Evolutionary conservation across 2,113 vertebrate species (phyloP), one percentile per base, ranked within the genome.

Genomic region (Phaetusa simplex): DNA sequence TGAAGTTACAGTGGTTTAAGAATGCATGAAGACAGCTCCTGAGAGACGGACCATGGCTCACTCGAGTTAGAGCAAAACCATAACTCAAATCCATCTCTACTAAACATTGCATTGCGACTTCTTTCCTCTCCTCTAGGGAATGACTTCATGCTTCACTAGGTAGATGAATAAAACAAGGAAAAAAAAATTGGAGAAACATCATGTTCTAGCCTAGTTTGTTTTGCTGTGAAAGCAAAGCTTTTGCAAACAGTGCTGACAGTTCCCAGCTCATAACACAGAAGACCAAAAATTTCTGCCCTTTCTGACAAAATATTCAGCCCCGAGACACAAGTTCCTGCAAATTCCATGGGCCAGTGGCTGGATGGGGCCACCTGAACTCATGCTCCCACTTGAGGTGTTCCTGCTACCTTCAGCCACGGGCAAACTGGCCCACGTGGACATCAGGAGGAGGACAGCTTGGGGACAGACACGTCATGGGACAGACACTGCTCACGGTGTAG

Each of bases 191-290:
- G 38, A 70, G 36, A 50, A 88, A 56, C 32, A 26, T 15, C 21
- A n/a, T 1, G 5, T 49, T 82, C n/a, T 30, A 58, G 56, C 30
- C 16, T 29, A 42, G 36, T 42, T 78, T n/a, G 17, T 67, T 82
- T 30, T 0, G 0, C 8, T 32, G 43, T 18, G 64, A 47, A 85
- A 91, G 19, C 0, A 0, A 82, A 82, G 14, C 2, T 84, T 71
- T 58, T 34, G 34, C 47, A 53, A 93, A 4, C 30, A 14, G 4
- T 1, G 7, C 59, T 65, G 50, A n/a, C 40, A 45, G n/a, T 5
- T 86, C 30, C 58, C 43, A 43, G 20, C 9, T 69, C 70, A 23
- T 26, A 27, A 78, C 0, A 0, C 5, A 21, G 9, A 73, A 43
- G 23, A 6, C 36, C 26, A 29, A 50, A 76, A 45, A 6, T 58